Conservation (phyloP, 2,797 vertebrate species). For the Periparus ater region DNA sequence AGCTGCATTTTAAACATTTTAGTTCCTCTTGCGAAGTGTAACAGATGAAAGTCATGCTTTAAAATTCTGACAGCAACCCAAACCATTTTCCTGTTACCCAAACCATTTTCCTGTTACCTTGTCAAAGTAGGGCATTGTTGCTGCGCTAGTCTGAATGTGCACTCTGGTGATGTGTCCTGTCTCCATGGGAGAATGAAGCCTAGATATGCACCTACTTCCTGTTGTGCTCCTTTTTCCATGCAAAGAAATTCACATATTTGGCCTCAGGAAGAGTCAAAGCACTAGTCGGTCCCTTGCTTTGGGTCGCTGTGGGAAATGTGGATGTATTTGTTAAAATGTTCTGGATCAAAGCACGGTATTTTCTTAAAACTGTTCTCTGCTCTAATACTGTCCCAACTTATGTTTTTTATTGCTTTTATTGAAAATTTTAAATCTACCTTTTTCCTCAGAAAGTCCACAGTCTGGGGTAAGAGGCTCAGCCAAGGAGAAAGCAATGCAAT, state of each 20-base stretch:
- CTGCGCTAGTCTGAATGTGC: neutral
- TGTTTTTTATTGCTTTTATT: neutral
- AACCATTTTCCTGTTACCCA: neutral
- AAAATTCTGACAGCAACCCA: neutral
- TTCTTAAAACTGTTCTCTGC: neutral
- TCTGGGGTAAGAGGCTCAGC: slow-evolving; percentile 66
- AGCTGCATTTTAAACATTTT: neutral
- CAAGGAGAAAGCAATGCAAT: slow-evolving; percentile 82
- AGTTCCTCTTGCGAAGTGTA: neutral
- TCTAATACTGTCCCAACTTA: neutral
- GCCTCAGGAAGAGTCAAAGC: neutral
- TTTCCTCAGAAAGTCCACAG: slow-evolving; percentile 43
- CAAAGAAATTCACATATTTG: neutral
- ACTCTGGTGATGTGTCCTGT: neutral
- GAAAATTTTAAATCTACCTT: neutral
- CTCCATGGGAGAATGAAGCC: neutral
- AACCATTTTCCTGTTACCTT: neutral
- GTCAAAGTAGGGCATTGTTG: neutral
- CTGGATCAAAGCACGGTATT: neutral
- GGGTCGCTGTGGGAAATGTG: neutral
- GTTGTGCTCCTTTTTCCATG: neutral
- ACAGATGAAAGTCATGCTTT: neutral
- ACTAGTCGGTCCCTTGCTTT: neutral
- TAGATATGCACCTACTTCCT: neutral
- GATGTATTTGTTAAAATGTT: neutral